Evolutionary conservation across 2,113 vertebrate genomes (phyloP).

Genomic region (Oryzias woworae): DNA sequence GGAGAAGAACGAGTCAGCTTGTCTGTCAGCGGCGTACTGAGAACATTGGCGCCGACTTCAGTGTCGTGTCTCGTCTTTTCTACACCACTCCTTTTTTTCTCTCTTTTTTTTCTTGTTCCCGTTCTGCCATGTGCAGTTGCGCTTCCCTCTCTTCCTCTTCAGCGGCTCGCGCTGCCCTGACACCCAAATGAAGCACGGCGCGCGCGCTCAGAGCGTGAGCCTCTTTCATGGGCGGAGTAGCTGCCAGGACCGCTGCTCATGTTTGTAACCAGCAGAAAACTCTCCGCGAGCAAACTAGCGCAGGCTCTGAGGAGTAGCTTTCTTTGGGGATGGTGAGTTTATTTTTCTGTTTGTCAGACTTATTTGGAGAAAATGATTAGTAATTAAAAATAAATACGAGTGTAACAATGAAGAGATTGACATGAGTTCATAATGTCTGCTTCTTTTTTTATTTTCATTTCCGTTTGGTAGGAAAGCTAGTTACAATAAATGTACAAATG

Average conservation of each 20-base stretch:
- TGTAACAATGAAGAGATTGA: too few species aligned
- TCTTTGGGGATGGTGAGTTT: conserved; percentile 80
- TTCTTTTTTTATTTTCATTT: too few species aligned
- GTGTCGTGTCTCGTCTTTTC: conserved; percentile 33
- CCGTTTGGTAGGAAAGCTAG: too few species aligned
- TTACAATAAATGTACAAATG: too few species aligned
- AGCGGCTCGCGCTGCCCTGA: conserved; percentile 43
- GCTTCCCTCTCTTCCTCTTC: conserved; percentile 54
- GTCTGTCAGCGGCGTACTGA: conserved; percentile 67
- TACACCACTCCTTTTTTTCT: conserved; percentile 28
- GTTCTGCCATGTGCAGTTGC: conserved; percentile 50
- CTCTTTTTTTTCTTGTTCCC: conserved; percentile 13
- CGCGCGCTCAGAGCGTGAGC: conserved; percentile 56
- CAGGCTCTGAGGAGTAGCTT: conserved; percentile 58
- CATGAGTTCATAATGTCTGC: too few species aligned
- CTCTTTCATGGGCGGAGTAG: conserved; percentile 59
- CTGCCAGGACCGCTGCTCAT: conserved; percentile 49
- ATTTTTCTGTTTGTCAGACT: conserved; percentile 13
- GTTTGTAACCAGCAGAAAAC: conserved; percentile 52
- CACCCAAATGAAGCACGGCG: conserved; percentile 58
- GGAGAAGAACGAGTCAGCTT: conserved; percentile 64
- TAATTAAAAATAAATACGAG: too few species aligned
- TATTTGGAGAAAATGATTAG: neutral
- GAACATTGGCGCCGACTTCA: conserved; percentile 57
- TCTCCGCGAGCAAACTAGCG: conserved; percentile 51